phyloP scores from a whole-genome alignment of 2,888 invertebrate species.

The Sinopyrophorus schimmeli region DNA sequence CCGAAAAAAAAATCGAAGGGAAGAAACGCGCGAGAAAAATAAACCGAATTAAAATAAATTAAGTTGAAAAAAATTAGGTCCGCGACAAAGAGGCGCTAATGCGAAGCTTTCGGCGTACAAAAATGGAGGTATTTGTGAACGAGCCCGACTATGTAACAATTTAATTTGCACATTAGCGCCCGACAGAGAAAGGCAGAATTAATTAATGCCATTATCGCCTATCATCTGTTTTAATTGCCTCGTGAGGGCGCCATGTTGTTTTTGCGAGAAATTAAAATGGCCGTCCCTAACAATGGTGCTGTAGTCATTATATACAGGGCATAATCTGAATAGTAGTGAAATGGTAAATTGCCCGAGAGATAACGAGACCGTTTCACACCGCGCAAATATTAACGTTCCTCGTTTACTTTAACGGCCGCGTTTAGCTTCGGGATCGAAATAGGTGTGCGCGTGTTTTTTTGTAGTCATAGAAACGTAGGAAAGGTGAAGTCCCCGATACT shows the following conservation, averaged over 20 bases:
- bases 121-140: slow-evolving; percentile 44
- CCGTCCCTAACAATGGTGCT: slow-evolving; percentile 54
- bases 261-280: slow-evolving; percentile 58
- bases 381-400: slow-evolving; percentile 35
- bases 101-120: slow-evolving; percentile 4
- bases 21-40: too few relatives aligned
- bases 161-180: slow-evolving; percentile 58
- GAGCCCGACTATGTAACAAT: slow-evolving; percentile 56
- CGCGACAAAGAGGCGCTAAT: too few relatives aligned
- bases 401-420: slow-evolving; percentile 62
- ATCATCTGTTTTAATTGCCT: slow-evolving; percentile 60
- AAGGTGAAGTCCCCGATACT: too few relatives aligned
- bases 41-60: too few relatives aligned
- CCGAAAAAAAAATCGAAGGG: too few relatives aligned
- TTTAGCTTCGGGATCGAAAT: too few relatives aligned
- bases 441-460: too few relatives aligned
- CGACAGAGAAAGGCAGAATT: slow-evolving; percentile 58
- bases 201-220: slow-evolving; percentile 59
- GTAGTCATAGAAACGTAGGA: too few relatives aligned
- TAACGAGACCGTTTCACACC: slow-evolving; percentile 51
- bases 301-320: slow-evolving; percentile 55
- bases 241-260: slow-evolving; percentile 56
- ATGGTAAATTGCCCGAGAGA: slow-evolving; percentile 57
- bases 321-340: slow-evolving; percentile 56
- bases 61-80: too few relatives aligned